Conservation (phyloP, 2,113 vertebrate genomes). For the Microcebus ravelobensis region DNA sequence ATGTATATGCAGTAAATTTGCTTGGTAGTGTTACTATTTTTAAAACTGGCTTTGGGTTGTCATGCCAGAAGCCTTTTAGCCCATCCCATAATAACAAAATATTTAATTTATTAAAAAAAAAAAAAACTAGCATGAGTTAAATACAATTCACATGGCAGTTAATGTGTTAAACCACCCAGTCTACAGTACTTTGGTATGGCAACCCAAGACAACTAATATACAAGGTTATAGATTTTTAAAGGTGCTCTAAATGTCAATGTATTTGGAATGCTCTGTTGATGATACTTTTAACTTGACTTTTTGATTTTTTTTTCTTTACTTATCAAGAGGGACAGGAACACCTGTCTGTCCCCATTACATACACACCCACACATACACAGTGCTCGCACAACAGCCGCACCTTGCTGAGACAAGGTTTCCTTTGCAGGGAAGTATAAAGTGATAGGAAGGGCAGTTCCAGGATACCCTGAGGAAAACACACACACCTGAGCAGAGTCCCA, state of each 20-base stretch:
- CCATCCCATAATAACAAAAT: not conserved
- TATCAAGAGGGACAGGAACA: not conserved
- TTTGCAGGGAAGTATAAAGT: not conserved
- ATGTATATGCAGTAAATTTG: not conserved
- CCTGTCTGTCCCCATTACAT: not conserved
- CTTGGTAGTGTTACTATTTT: not conserved
- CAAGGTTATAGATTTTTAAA: conserved; percentile 3
- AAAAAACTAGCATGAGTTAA: too few relatives aligned
- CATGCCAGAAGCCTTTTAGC: not conserved
- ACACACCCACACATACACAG: not conserved
- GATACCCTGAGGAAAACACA: not conserved
- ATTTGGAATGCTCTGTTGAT: not conserved
- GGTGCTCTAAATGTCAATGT: not conserved
- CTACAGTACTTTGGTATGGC: not conserved
- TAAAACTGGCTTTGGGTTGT: not conserved
- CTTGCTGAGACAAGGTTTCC: conserved; percentile 42
- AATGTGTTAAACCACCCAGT: not conserved
- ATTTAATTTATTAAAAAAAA: not conserved
- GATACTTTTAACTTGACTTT: conserved; percentile 3
- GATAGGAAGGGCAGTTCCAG: not conserved
- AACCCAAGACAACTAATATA: not conserved
- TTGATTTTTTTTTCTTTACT: not conserved
- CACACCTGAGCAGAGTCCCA: conserved; percentile 3
- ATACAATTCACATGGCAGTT: too few relatives aligned
- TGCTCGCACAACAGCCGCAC: not conserved